Percentiles rank a stretch among this genome's conserved stretches.
Evolutionary conservation across 2,113 vertebrate genomes (phyloP).

Genomic region (Plotosus lineatus): DNA sequence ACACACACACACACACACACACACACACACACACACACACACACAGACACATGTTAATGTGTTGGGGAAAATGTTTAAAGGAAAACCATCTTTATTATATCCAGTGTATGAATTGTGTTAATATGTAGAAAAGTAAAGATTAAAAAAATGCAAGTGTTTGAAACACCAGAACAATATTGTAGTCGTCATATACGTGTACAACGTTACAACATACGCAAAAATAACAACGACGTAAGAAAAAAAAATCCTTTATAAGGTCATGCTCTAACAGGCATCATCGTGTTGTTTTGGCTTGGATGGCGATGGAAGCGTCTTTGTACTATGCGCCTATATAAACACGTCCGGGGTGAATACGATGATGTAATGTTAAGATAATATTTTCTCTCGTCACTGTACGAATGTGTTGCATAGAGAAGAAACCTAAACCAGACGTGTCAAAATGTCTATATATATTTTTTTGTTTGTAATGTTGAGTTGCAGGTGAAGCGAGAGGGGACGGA

Average conservation of each 20-base stretch:
- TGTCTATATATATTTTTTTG: slow-evolving; percentile 70
- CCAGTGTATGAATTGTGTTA: slow-evolving; percentile 78
- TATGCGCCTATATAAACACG: slow-evolving; percentile 68
- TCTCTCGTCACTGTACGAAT: slow-evolving; percentile 89
- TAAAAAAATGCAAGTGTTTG: slow-evolving; percentile 69
- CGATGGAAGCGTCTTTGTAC: slow-evolving; percentile 72
- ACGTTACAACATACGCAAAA: slow-evolving; percentile 72
- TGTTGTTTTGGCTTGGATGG: slow-evolving; percentile 68
- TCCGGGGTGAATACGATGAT: slow-evolving; percentile 94
- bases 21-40: slow-evolving; percentile 35
- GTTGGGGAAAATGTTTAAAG: slow-evolving; percentile 58
- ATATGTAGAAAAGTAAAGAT: slow-evolving; percentile 64
- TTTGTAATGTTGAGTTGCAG: slow-evolving; percentile 68
- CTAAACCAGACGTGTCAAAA: slow-evolving; percentile 72
- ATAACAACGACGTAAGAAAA: slow-evolving; percentile 64
- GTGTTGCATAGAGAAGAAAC: slow-evolving; percentile 75
- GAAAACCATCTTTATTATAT: slow-evolving; percentile 63
- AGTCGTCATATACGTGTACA: slow-evolving; percentile 77
- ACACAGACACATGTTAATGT: slow-evolving; percentile 26
- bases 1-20: slow-evolving; percentile 13
- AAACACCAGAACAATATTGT: slow-evolving; percentile 70
- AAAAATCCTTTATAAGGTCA: slow-evolving; percentile 56
- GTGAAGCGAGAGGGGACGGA: not conserved
- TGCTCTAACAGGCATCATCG: slow-evolving; percentile 68
- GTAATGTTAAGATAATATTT: slow-evolving; percentile 93